Percentiles rank a stretch among this genome's conserved stretches.
Conservation (phyloP, 1,140 invertebrate genomes). For the Rhagoletis zephyria region DNA sequence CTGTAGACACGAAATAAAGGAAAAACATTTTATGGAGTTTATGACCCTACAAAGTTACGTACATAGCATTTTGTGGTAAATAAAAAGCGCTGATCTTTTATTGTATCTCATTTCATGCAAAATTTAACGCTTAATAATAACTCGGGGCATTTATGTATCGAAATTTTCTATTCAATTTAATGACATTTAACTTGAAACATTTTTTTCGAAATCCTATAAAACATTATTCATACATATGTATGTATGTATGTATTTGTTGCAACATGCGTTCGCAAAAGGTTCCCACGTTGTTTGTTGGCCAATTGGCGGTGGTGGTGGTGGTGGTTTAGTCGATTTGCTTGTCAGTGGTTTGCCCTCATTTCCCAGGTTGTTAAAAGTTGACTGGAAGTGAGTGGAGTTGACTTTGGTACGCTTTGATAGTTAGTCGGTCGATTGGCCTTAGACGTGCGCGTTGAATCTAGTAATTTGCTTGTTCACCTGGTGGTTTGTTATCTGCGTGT, state of each 20-base stretch:
- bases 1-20: neutral
- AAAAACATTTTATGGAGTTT: neutral
- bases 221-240: too few species aligned
- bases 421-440: neutral
- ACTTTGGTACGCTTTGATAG: constrained; percentile 7
- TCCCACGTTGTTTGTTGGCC: constrained; percentile 30
- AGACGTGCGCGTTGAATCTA: neutral
- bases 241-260: too few species aligned
- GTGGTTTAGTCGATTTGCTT: constrained; percentile 13
- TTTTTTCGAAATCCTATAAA: too few species aligned
- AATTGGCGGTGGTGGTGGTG: neutral
- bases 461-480: neutral
- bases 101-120: too few species aligned
- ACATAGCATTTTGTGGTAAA: too few species aligned
- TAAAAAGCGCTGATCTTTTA: too few species aligned
- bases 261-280: neutral
- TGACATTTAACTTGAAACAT: too few species aligned
- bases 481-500: neutral
- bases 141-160: too few species aligned
- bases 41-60: too few species aligned
- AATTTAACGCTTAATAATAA: too few species aligned
- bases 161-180: too few species aligned
- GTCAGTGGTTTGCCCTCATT: constrained; percentile 35
- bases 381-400: neutral
- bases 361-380: constrained; percentile 5